Evolutionary conservation across 2,888 invertebrate genomes (phyloP).

Genomic region (Arge pagana): DNA sequence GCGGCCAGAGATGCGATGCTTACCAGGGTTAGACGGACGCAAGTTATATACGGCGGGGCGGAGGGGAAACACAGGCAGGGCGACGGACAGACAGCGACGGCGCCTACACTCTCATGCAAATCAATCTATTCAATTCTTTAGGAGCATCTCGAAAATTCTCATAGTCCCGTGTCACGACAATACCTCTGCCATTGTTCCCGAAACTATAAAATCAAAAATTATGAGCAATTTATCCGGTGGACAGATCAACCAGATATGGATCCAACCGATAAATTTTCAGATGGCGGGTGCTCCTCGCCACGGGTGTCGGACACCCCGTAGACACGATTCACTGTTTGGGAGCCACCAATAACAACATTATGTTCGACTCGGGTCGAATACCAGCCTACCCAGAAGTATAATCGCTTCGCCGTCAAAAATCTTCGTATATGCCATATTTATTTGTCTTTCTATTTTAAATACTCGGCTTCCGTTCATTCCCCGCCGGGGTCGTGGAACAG

Average conservation of each 20-base stretch:
- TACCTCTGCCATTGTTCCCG: slow-evolving; percentile 17
- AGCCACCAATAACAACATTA: slow-evolving; percentile 21
- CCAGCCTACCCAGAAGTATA: neutral
- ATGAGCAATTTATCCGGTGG: slow-evolving; percentile 26
- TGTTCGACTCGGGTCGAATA: slow-evolving; percentile 13
- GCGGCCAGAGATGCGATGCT: too few relatives aligned
- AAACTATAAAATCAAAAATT: slow-evolving; percentile 26
- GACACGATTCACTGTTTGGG: slow-evolving; percentile 23
- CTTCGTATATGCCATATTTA: too few relatives aligned
- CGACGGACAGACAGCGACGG: slow-evolving; percentile 13
- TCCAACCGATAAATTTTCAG: slow-evolving; percentile 25
- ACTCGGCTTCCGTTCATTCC: too few relatives aligned
- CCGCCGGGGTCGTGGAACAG: too few relatives aligned
- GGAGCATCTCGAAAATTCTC: slow-evolving; percentile 18
- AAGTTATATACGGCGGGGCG: neutral
- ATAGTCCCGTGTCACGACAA: slow-evolving; percentile 19
- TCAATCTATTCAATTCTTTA: slow-evolving; percentile 22
- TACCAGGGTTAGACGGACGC: slow-evolving; percentile 1
- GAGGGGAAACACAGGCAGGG: neutral
- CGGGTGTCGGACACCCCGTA: slow-evolving; percentile 24
- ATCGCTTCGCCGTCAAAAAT: neutral
- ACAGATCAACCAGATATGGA: slow-evolving; percentile 25
- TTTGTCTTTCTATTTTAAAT: too few relatives aligned
- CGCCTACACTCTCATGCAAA: slow-evolving; percentile 23
- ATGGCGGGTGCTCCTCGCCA: slow-evolving; percentile 23